Percentiles rank a stretch among this genome's conserved stretches.
These are phyloP conservation scores for Schlechtendalia chinensis DNA, from an alignment of 1,140 invertebrate species.

Conservation along the genomic window DNA sequence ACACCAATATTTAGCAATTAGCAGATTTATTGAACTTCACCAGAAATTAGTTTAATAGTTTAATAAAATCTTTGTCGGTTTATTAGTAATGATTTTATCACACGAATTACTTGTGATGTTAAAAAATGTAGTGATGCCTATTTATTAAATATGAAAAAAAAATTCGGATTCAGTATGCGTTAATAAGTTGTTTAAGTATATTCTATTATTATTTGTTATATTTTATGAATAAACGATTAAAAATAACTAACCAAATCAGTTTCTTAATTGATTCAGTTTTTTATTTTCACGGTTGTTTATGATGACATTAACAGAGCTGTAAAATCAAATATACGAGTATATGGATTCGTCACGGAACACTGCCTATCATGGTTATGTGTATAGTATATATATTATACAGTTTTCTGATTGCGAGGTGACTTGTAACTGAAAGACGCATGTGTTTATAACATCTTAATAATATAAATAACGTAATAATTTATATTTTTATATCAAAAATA, in stretches of 20 bases:
- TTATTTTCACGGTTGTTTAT: not conserved
- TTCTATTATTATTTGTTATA: not conserved
- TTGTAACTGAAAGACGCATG: not conserved
- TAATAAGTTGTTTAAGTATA: not conserved
- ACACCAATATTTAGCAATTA: too few species aligned
- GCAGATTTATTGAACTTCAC: too few species aligned
- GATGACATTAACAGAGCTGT: not conserved
- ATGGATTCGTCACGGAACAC: conserved; percentile 35
- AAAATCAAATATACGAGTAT: not conserved
- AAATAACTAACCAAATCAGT: not conserved
- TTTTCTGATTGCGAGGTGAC: conserved; percentile 21
- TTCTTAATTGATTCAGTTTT: not conserved
- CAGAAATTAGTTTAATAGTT: too few species aligned
- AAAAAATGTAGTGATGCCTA: too few species aligned
- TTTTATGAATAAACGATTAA: not conserved
- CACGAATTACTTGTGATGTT: too few species aligned
- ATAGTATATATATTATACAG: not conserved
- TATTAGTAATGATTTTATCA: too few species aligned
- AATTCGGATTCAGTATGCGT: not conserved
- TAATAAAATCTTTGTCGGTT: too few species aligned
- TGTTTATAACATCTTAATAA: conserved; percentile 40
- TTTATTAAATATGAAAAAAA: too few species aligned
- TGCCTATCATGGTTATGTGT: not conserved
- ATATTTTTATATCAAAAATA: conserved; percentile 15
- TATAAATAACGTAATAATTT: conserved; percentile 2